Conservation (phyloP, 2,888 invertebrate genomes). For the Cheilosia vulpina region DNA sequence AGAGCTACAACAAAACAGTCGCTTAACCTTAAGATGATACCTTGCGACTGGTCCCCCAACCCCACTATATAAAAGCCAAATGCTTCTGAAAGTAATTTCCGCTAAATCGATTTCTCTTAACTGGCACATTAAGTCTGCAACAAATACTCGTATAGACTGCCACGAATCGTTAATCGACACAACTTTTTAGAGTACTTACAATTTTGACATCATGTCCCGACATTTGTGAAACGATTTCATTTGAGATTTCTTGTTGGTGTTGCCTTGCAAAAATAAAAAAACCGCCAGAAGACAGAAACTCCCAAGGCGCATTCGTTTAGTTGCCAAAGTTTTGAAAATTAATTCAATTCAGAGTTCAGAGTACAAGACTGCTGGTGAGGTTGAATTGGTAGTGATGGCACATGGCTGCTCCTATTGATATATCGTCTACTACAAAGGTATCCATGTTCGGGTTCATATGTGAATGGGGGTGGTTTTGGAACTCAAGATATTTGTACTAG, state of each 20-base stretch:
- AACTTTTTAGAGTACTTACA: not conserved
- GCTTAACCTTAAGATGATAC: too few relatives aligned
- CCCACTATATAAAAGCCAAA: too few relatives aligned
- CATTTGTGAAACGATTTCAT: constrained; percentile 30
- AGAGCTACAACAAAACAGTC: too few relatives aligned
- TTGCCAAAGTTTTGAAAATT: constrained; percentile 56
- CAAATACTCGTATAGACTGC: not conserved
- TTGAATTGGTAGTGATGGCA: constrained; percentile 30
- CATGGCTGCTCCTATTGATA: constrained; percentile 11
- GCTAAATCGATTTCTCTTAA: too few relatives aligned
- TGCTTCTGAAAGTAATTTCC: too few relatives aligned
- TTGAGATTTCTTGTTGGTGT: constrained; percentile 2
- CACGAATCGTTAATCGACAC: not conserved
- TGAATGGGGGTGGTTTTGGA: too few relatives aligned
- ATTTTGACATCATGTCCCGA: not conserved
- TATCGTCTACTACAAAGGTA: not conserved
- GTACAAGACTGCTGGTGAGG: constrained; percentile 15
- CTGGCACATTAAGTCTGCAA: too few relatives aligned
- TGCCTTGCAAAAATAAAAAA: constrained; percentile 16
- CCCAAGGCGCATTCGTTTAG: constrained; percentile 28
- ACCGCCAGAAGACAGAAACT: not conserved
- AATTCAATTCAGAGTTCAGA: constrained; percentile 39
- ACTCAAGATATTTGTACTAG: too few relatives aligned
- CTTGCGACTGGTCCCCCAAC: too few relatives aligned
- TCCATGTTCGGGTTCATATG: not conserved